These are phyloP conservation scores for Lasioglossum oenotherae DNA, from an alignment of 2,888 invertebrate species.

Conservation along the genomic window DNA sequence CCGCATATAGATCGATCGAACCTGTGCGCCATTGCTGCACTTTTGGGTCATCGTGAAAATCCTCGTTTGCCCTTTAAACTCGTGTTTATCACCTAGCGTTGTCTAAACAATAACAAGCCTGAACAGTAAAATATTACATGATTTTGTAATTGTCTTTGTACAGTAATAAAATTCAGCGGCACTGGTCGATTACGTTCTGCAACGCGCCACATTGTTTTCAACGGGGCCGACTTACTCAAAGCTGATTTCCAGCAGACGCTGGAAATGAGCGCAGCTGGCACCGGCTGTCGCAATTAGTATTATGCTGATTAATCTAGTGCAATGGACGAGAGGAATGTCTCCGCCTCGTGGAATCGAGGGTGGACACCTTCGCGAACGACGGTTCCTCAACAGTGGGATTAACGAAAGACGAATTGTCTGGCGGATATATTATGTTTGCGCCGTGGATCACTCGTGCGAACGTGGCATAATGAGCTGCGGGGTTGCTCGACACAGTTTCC, in stretches of 20 bases:
- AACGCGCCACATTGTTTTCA: slow-evolving; percentile 45
- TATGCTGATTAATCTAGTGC: slow-evolving; percentile 62
- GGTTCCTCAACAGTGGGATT: slow-evolving; percentile 28
- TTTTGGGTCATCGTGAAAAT: background rate
- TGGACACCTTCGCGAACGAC: background rate
- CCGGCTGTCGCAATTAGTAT: slow-evolving; percentile 58
- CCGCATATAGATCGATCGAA: slow-evolving; percentile 53
- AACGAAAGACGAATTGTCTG: slow-evolving; percentile 13
- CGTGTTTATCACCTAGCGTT: no score
- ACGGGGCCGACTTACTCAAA: slow-evolving; percentile 41
- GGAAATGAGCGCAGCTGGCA: slow-evolving; percentile 51
- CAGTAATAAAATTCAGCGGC: no score
- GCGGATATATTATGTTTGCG: background rate
- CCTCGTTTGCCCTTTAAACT: background rate
- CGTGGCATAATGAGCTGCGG: slow-evolving; percentile 12
- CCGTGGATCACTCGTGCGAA: background rate
- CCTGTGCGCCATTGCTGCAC: background rate
- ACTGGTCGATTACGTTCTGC: background rate
- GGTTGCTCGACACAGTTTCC: background rate
- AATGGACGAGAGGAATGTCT: slow-evolving; percentile 38
- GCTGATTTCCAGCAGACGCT: slow-evolving; percentile 48
- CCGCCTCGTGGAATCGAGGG: slow-evolving; percentile 35
- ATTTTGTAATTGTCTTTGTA: no score
- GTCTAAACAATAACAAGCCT: background rate
- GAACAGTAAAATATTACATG: background rate